Evolutionary conservation across 2,888 invertebrate species (phyloP).

Genomic region (Acronicta aceris): DNA sequence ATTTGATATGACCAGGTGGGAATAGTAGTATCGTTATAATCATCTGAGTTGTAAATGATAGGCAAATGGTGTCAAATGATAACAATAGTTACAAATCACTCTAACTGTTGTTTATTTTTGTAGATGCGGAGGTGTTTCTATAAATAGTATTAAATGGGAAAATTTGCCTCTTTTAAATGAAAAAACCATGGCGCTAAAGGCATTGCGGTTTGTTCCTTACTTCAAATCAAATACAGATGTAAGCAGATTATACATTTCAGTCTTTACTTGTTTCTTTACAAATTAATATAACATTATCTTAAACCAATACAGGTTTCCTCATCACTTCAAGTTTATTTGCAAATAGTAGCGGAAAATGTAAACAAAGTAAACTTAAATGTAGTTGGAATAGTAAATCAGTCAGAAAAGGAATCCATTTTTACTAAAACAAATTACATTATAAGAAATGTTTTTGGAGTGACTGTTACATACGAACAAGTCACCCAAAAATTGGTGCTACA

Average conservation of each 20-base stretch:
- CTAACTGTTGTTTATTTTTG: slow-evolving; percentile 17
- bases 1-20: slow-evolving; percentile 53
- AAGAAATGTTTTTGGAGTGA: slow-evolving; percentile 29
- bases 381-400: slow-evolving; percentile 40
- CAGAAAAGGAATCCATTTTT: slow-evolving; percentile 29
- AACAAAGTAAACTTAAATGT: slow-evolving; percentile 50
- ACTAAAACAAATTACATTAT: slow-evolving; percentile 35
- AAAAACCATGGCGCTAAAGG: slow-evolving; percentile 36
- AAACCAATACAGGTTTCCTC: slow-evolving; percentile 36
- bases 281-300: background rate
- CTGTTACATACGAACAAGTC: slow-evolving; percentile 44
- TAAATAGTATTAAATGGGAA: slow-evolving; percentile 54
- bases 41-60: no score
- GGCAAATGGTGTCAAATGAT: no score
- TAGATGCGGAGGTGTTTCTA: slow-evolving; percentile 64
- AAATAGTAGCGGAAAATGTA: slow-evolving; percentile 62
- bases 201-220: slow-evolving; percentile 49
- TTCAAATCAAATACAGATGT: slow-evolving; percentile 43
- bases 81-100: no score
- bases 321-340: slow-evolving; percentile 55
- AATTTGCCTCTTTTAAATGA: slow-evolving; percentile 36
- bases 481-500: slow-evolving; percentile 10
- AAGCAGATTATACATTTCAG: slow-evolving; percentile 24
- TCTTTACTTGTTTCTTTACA: no score
- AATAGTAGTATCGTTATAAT: background rate